Conservation (phyloP, 2,797 vertebrate genomes). For the Delichon dasypus region DNA sequence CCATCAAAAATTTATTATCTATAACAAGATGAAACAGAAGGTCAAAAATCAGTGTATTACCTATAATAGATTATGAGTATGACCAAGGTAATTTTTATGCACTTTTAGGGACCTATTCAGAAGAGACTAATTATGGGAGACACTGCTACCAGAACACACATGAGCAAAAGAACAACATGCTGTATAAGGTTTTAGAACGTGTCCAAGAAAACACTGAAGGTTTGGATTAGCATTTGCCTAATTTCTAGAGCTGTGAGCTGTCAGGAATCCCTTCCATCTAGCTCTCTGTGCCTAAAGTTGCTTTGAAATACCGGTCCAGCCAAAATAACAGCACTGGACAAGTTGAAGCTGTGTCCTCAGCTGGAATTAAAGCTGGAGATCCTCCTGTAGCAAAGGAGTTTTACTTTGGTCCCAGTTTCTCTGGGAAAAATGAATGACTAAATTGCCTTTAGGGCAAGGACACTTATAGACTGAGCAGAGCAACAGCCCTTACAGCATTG, state of each 20-base stretch:
- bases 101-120: slow-evolving; percentile 38
- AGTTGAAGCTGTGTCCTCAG: not conserved
- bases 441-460: not conserved
- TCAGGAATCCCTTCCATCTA: not conserved
- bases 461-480: not conserved
- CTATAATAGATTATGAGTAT: slow-evolving; percentile 36
- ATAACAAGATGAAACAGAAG: slow-evolving; percentile 38
- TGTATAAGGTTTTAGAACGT: not conserved
- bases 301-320: not conserved
- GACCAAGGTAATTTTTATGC: slow-evolving; percentile 27
- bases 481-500: not conserved
- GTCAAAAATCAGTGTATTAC: slow-evolving; percentile 36
- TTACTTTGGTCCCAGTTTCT: not conserved
- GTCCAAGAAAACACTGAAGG: not conserved
- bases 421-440: not conserved
- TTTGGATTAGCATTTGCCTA: slow-evolving; percentile 27
- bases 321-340: not conserved
- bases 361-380: not conserved
- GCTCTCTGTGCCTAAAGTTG: not conserved
- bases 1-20: slow-evolving; percentile 49
- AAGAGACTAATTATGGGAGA: slow-evolving; percentile 30
- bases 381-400: not conserved
- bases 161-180: not conserved
- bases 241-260: not conserved
- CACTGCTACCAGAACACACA: not conserved